phyloP scores from a whole-genome alignment of 2,797 vertebrate species.

The Sphenopsis melanotis region DNA sequence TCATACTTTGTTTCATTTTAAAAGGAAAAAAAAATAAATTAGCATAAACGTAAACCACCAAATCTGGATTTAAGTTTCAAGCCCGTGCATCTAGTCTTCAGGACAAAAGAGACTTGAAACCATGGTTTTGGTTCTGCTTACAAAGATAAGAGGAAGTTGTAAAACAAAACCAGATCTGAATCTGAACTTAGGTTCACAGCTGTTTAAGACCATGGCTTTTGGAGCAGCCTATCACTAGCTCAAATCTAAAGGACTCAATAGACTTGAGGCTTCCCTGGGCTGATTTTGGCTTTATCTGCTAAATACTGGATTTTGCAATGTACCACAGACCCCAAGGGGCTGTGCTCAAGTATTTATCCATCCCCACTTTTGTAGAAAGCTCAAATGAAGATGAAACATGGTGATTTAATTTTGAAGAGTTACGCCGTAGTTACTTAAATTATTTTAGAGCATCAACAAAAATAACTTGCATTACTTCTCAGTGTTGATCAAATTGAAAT shows the following conservation, averaged over 20 bases:
- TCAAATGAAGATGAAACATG: background rate
- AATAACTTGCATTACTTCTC: background rate
- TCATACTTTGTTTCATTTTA: background rate
- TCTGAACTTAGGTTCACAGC: background rate
- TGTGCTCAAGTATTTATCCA: background rate
- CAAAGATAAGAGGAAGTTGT: slow-evolving; percentile 23
- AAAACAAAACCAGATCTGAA: slow-evolving; percentile 16
- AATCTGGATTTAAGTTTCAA: background rate
- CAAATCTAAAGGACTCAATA: background rate
- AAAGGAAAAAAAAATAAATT: background rate
- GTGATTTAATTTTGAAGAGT: background rate
- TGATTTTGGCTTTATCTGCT: background rate
- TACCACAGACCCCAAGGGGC: background rate
- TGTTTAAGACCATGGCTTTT: background rate
- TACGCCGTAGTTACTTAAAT: background rate
- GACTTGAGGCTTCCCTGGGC: background rate
- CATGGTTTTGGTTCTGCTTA: slow-evolving; percentile 35
- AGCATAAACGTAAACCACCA: background rate
- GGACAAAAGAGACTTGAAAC: slow-evolving; percentile 13
- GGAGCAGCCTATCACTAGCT: background rate
- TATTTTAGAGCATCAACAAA: background rate
- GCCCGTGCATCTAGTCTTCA: background rate
- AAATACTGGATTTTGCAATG: background rate
- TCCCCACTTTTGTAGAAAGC: background rate
- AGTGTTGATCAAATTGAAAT: background rate